Evolutionary conservation across 2,888 invertebrate genomes (phyloP).

Genomic region (Pristionchus exspectatus): DNA sequence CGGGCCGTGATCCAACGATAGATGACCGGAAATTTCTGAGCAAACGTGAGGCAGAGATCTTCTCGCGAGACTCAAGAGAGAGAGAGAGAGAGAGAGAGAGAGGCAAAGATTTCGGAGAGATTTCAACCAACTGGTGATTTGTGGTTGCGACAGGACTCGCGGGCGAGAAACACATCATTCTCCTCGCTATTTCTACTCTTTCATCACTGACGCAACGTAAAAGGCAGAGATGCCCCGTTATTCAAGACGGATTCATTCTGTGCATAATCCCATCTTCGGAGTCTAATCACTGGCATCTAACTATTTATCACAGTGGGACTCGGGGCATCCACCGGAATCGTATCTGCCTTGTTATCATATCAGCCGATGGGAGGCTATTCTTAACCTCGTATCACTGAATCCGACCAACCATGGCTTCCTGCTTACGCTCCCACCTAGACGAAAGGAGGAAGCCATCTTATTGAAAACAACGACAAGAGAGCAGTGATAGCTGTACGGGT

Average conservation of each 20-base stretch:
- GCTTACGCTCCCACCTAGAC: neutral
- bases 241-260: too few relatives aligned
- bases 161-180: neutral
- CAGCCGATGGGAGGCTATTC: neutral
- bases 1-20: neutral
- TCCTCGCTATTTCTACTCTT: neutral
- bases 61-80: neutral
- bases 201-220: too few relatives aligned
- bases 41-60: slow-evolving; percentile 15
- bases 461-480: neutral
- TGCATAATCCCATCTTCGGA: too few relatives aligned
- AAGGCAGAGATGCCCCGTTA: too few relatives aligned
- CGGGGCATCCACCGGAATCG: too few relatives aligned
- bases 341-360: neutral
- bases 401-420: neutral
- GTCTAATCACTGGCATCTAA: too few relatives aligned
- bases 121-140: slow-evolving; percentile 25
- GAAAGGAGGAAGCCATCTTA: neutral
- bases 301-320: too few relatives aligned
- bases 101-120: neutral
- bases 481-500: neutral
- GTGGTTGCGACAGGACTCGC: neutral
- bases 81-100: too few relatives aligned
- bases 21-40: slow-evolving; percentile 12
- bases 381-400: neutral